Base-by-base conservation (phyloP, 2,797 vertebrate species). In the Apodemus agrarius region DNA sequence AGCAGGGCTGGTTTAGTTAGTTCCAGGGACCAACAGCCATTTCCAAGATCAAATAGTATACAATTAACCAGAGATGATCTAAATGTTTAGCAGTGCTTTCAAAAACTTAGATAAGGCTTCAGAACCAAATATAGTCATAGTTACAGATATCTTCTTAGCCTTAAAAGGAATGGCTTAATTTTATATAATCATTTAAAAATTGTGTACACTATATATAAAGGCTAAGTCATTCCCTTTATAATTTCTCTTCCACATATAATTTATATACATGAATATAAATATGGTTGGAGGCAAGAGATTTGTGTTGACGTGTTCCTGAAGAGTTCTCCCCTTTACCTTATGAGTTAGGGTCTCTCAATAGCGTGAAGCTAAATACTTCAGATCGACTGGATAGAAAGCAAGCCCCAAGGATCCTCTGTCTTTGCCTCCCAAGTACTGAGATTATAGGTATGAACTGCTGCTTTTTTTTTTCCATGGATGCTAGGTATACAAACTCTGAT, bases 91-190 rank as follows among this genome's bases (percentile, higher is more conserved):
- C 26, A 22, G 22, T 43, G 10, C 22, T 75, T 43, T 43, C 40
- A 26, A 34, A 31, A 0, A 6, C 86, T 31, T 31, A 75, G 31
- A 26, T 95, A 92, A 82, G 46, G 37, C 40, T 59, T 89, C 43
- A 91, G n/a, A 95, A 91, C 31, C 57, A 89, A 93, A 84, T 54
- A 24, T 16, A 52, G 88, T 61, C 61, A 76, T 0, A 63, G 94
- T 61, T 54, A 72, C 0, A 69, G 37, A 74, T 57, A 74, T 14
- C n/a, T 54, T 69, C 22, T 93, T 69, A 78, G 52, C 46, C 31
- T 87, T 90, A 78, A 94, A 89, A 31, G 78, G 46, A 95, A 88
- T 86, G 11, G n/a, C 63, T 93, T 90, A 69, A 93, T 65, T 85
- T 75, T 21, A 75, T 29, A 11, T 2, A 83, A 85, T 63, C 46